phyloP scores from a whole-genome alignment of 1,140 invertebrate genomes.

The Dendroctonus ponderosae region DNA sequence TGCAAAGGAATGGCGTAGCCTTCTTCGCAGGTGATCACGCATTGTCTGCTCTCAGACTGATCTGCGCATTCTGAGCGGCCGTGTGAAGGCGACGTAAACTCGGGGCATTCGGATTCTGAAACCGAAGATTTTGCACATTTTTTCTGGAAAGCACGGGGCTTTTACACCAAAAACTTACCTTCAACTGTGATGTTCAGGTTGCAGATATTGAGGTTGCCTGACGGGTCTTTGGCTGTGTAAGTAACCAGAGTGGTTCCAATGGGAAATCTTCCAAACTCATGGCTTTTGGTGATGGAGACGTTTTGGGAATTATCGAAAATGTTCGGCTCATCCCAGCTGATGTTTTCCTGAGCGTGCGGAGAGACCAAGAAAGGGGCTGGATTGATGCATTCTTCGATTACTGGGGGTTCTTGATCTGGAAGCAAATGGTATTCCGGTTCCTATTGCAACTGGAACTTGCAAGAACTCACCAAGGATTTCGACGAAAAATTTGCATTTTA shows the following conservation, averaged over 20 bases:
- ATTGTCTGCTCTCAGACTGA: constrained; percentile 53
- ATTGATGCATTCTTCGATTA: constrained; percentile 62
- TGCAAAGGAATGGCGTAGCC: constrained; percentile 59
- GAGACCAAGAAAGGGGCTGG: constrained; percentile 57
- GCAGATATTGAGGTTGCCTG: constrained; percentile 62
- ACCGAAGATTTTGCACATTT: neutral
- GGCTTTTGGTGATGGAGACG: constrained; percentile 46
- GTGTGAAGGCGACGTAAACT: constrained; percentile 57
- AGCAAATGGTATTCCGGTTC: too few relatives aligned
- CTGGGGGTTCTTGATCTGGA: constrained; percentile 62
- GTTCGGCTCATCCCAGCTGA: constrained; percentile 65
- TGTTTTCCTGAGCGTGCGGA: constrained; percentile 49
- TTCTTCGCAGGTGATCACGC: constrained; percentile 59
- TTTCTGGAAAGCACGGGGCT: neutral
- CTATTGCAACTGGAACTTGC: neutral
- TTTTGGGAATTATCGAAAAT: constrained; percentile 68
- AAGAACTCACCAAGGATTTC: constrained; percentile 52
- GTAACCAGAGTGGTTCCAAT: constrained; percentile 59
- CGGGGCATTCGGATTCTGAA: constrained; percentile 59
- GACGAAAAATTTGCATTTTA: constrained; percentile 57
- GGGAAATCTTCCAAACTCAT: constrained; percentile 56
- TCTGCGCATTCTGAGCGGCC: constrained; percentile 58
- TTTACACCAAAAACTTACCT: constrained; percentile 50
- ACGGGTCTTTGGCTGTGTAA: constrained; percentile 61
- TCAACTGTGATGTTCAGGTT: constrained; percentile 63